Evolutionary conservation across 1,140 invertebrate genomes (phyloP), one percentile per base, ranked within the genome.

Genomic region (Anastatus disparis): DNA sequence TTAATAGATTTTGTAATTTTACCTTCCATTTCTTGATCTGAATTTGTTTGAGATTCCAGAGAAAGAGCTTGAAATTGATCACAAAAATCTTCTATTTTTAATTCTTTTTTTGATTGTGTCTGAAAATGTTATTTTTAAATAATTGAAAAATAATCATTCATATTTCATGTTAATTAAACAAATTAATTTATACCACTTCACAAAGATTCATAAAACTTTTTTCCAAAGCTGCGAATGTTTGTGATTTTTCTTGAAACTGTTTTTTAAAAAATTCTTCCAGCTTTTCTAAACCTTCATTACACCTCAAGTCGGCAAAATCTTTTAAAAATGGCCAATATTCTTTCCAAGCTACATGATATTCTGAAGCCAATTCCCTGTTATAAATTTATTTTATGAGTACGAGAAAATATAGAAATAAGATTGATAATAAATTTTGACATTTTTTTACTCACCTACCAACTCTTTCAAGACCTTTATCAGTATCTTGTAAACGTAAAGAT

Each of bases 301-400:
- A 90, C 0, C 90, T 81, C 2, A 97, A 86, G 84, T 97, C 91
- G 8, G 91, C 88, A 80, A 93, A 96, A 6, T 88, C 88, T 75
- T 93, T 90, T 7, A 97, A 84, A 80, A 97, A 97, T 2, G 91
- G 89, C 95, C 95, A 97, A 81, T 94, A 95, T 80, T 97, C 96
- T 72, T 90, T 92, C 95, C 95, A 97, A n/a, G 87, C 86, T 0
- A 96, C 87, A 31, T 92, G 89, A 79, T 90, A 89, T 79, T 94
- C 87, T 72, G 90, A 88, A 2, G 95, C 95, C 71, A 97, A 78
- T 67, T 90, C 88, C 72, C 94, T 92, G 79, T 35, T 85, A 84
- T 65, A 74, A 76, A 74, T 62, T 70, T 29, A n/a, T 40, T 50
- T n/a, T 7, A 40, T 26, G 4, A 27, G 76, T 20, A 70, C 31